Conservation (phyloP, 2,888 invertebrate species). For the Antheraea assamensis region DNA sequence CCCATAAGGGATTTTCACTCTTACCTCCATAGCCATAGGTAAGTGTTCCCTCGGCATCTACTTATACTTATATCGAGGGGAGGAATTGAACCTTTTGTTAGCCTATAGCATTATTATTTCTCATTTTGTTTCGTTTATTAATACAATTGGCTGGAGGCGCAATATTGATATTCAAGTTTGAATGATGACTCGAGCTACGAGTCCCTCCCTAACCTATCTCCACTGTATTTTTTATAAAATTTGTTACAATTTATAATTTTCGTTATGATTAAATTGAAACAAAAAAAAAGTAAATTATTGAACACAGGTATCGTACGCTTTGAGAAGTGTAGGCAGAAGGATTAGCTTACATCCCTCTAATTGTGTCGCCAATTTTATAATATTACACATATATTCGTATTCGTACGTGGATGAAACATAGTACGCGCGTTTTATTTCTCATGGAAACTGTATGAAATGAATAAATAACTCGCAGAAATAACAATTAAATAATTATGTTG, state of each 20-base stretch:
- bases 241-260: constrained; percentile 66
- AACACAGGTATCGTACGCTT: not conserved
- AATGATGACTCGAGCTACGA: constrained; percentile 75
- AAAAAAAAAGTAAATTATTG: constrained; percentile 3
- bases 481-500: constrained; percentile 84
- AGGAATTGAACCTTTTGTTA: constrained; percentile 82
- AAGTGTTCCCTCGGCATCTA: constrained; percentile 60
- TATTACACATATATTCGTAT: not conserved
- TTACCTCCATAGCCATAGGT: constrained; percentile 63
- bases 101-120: constrained; percentile 82
- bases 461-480: constrained; percentile 83
- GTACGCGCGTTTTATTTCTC: constrained; percentile 67
- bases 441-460: constrained; percentile 77
- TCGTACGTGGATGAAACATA: constrained; percentile 47
- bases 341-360: not conserved
- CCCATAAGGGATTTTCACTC: constrained; percentile 67
- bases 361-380: not conserved
- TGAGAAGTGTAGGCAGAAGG: not conserved
- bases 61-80: constrained; percentile 69
- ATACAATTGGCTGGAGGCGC: constrained; percentile 82
- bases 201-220: constrained; percentile 53
- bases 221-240: constrained; percentile 73
- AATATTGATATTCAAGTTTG: constrained; percentile 82
- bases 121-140: constrained; percentile 83
- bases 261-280: constrained; percentile 44